Base-by-base conservation (phyloP, 2,113 vertebrate genomes). In the Camelus bactrianus region DNA sequence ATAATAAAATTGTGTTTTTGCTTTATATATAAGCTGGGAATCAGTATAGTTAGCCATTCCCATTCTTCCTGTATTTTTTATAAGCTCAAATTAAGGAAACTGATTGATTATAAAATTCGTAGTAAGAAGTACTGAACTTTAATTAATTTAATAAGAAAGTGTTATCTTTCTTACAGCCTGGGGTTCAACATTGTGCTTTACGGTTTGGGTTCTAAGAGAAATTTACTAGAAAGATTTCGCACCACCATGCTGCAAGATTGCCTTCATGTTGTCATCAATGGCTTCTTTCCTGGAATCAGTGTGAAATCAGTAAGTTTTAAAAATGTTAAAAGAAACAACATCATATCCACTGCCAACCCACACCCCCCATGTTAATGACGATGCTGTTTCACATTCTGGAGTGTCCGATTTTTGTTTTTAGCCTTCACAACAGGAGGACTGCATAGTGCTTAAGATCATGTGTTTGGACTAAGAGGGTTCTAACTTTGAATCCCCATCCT, bases 281-380 rank as follows among this genome's bases (percentile, higher is more conserved):
- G 99, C 88, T 99, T 99, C 97, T 99, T 99, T 96, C 99, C 99
- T 77, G 99, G 99, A 95, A 99, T 99, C 89, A 99, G 99, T 77
- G 99, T 99, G 64, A 99, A 99, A 99, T 99, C 99, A 75, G 99
- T 99, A 97, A 98, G 99, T 97, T 95, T 91, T 48, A 60, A 96
- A 97, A 98, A 79, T 80, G 17, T 80, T 76, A 16, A 28, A 84
- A 8, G 73, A 5, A 87, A 91, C 92, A 46, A 62, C 13, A 92
- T 22, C 65, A 6, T 69, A 35, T 80, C 12, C 35, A 38, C 28
- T 60, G 26, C 64, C 35, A 42, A 0, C 65, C 62, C 17, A 28
- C 58, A 50, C 24, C 2, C 3, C 3, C 30, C 24, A 5, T 17
- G 30, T 56, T 35, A 83, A 80, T 75, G 42, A 89, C 3, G 30